Base-by-base conservation (phyloP, 2,113 vertebrate species). In the Spilogale gracilis region DNA sequence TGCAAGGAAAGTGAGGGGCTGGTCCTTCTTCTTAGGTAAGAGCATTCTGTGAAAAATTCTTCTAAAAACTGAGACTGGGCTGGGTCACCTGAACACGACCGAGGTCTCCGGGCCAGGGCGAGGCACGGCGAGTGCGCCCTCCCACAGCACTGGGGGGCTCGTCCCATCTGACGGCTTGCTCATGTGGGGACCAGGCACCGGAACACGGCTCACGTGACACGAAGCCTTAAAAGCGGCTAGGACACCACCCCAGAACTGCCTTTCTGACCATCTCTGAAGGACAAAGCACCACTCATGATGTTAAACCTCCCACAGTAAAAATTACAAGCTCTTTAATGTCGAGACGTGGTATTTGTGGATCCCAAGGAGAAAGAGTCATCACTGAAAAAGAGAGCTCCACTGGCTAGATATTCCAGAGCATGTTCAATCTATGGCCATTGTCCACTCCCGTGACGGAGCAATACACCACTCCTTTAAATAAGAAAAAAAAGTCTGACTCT, bases 81-180 rank as follows among this genome's bases (percentile, higher is more conserved):
- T 79, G 60, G 38, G 48, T 60, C 60, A 60, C 43, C 21, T 23
- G 87, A 84, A 60, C 45, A 71, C 50, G 21, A 91, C 2, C 30
- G n/a, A 96, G 54, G 43, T 56, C 45, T 86, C 3, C 78, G 45
- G 12, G 48, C 38, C 43, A 63, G 38, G 16, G 52, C 69, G 78
- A 7, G 21, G 43, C 4, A 52, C 3, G 58, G 0, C 50, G 71
- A 65, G 43, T 14, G 25, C 0, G 3, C 38, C 56, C 58, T 48
- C 84, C 43, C 21, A 23, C 0, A 86, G 17, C n/a, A 54, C 14
- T 4, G 7, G 21, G 87, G 9, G 25, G 60, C 14, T 43, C 43
- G 74, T 23, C 63, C 25, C 54, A 58, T 61, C 56, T 38, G 20
- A 92, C 6, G 23, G 52, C 50, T 0, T 48, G 74, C 9, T 71